phyloP scores from a whole-genome alignment of 2,797 vertebrate genomes.

The Zenarchopterus dispar region DNA sequence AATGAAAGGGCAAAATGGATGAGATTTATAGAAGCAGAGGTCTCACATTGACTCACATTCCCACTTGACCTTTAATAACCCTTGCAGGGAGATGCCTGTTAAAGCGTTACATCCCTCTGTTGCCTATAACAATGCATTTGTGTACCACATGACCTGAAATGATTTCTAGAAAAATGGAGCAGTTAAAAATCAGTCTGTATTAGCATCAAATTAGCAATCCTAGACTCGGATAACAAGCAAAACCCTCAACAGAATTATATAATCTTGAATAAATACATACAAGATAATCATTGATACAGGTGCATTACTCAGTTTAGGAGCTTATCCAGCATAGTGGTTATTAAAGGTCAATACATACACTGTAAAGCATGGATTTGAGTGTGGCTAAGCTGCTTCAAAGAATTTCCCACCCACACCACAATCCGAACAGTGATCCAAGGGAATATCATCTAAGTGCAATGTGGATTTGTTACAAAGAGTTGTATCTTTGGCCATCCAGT shows the following conservation, averaged over 20 bases:
- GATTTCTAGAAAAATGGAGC: constrained; percentile 14
- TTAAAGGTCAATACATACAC: constrained; percentile 6
- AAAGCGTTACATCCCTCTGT: background rate
- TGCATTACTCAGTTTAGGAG: constrained; percentile 30
- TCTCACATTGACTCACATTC: constrained; percentile 10
- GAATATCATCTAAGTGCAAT: constrained; percentile 43
- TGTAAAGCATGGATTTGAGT: constrained; percentile 31
- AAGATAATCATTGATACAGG: background rate
- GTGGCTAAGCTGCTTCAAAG: constrained; percentile 36
- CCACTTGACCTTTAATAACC: constrained; percentile 39
- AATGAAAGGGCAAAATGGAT: constrained; percentile 49
- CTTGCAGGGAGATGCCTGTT: constrained; percentile 13
- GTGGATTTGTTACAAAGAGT: constrained; percentile 33
- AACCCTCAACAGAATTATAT: constrained; percentile 14
- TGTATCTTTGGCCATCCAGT: constrained; percentile 5
- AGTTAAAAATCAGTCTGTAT: constrained; percentile 7
- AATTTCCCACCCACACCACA: constrained; percentile 37
- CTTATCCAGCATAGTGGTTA: constrained; percentile 24
- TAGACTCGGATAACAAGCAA: constrained; percentile 23
- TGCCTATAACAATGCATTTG: constrained; percentile 19
- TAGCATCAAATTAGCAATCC: constrained; percentile 23
- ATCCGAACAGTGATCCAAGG: constrained; percentile 39
- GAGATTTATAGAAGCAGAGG: constrained; percentile 1
- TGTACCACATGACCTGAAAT: background rate
- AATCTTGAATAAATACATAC: constrained; percentile 59